Evolutionary conservation across 30 jellyfish, hydroid and myxozoan species (phyloP).

Genomic region (Thelohanellus kitauei): DNA sequence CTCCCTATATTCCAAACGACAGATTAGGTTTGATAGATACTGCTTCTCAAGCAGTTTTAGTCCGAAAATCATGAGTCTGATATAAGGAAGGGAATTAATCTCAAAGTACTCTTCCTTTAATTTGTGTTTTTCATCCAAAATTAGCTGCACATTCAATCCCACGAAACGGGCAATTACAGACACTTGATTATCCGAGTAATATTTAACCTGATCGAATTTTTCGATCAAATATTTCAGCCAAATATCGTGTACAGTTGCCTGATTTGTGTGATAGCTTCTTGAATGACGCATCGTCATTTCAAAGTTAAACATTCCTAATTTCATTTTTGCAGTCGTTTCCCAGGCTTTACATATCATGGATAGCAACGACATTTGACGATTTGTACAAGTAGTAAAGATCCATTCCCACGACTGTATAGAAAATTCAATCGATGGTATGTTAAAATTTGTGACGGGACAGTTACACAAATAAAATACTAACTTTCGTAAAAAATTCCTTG

Average conservation of each 20-base stretch:
- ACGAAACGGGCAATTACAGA: not conserved
- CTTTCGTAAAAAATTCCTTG: too few relatives aligned
- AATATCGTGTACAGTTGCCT: conserved; percentile 31
- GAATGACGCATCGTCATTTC: conserved; percentile 3
- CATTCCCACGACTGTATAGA: conserved; percentile 87
- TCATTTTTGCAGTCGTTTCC: conserved; percentile 32
- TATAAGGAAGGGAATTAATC: not conserved
- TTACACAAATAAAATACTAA: conserved; percentile 25
- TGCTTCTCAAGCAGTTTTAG: too few relatives aligned
- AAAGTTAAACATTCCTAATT: conserved; percentile 32
- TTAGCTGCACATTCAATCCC: not conserved
- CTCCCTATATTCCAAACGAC: too few relatives aligned
- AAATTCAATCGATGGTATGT: conserved; percentile 14
- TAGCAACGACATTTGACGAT: conserved; percentile 39
- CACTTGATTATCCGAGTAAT: conserved; percentile 50
- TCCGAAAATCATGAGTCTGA: not conserved
- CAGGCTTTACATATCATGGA: conserved; percentile 41
- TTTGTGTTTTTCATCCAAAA: too few relatives aligned
- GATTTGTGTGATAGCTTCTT: too few relatives aligned
- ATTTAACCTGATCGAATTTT: conserved; percentile 26
- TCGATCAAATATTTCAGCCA: conserved; percentile 38
- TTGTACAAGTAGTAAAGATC: conserved; percentile 44
- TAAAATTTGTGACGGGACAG: conserved; percentile 33
- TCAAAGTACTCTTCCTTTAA: too few relatives aligned
- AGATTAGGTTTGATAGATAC: too few relatives aligned